Evolutionary conservation across 2,888 invertebrate species (phyloP).

Genomic region (Heliconius erato): DNA sequence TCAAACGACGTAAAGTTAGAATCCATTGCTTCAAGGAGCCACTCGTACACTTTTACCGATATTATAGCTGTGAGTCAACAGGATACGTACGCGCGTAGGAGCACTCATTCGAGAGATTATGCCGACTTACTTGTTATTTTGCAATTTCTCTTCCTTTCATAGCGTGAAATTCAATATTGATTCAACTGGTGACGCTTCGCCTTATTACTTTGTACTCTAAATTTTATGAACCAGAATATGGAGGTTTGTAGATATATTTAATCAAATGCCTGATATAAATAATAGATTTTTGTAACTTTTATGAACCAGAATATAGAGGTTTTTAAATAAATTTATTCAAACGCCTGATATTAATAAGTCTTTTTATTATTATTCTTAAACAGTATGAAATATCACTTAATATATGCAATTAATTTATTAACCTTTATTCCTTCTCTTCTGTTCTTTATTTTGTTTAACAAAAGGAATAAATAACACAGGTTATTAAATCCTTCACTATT

Average conservation of each 20-base stretch:
- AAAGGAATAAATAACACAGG: no score
- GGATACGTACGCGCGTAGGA: constrained; percentile 52
- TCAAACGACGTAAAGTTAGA: constrained; percentile 22
- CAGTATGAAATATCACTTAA: no score
- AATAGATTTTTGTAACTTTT: not conserved
- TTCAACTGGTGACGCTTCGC: constrained; percentile 6
- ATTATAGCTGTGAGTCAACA: constrained; percentile 52
- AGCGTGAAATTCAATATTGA: constrained; percentile 36
- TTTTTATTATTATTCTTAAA: no score
- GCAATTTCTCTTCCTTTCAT: constrained; percentile 48
- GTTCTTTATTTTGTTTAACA: no score
- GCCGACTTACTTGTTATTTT: constrained; percentile 47
- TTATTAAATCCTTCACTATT: no score
- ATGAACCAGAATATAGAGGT: not conserved
- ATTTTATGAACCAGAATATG: constrained; percentile 8
- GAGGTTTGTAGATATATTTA: not conserved
- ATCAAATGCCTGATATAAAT: not conserved
- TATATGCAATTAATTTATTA: no score
- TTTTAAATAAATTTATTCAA: not conserved
- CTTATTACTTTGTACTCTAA: constrained; percentile 2
- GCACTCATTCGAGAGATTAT: constrained; percentile 49
- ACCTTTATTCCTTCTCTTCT: no score
- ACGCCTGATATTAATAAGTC: no score
- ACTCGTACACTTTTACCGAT: constrained; percentile 41
- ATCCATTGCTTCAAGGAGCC: constrained; percentile 37